These are phyloP conservation scores for Chaetops frenatus DNA, from an alignment of 2,113 vertebrate species.

Conservation along the genomic window DNA sequence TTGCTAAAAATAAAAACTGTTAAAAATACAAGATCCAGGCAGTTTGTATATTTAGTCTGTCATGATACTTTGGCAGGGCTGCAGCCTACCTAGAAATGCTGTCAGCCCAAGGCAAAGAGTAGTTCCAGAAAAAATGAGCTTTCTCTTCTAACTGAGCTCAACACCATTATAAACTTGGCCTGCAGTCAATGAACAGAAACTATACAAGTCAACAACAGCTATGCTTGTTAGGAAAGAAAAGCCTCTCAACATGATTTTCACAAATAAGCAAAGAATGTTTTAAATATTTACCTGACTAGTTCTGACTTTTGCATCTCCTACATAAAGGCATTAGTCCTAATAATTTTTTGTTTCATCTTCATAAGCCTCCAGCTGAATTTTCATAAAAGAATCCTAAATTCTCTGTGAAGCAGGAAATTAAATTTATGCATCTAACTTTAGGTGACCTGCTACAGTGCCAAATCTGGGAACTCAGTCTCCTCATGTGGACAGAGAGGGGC, in stretches of 20 bases:
- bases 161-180: constrained; percentile 11
- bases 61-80: neutral
- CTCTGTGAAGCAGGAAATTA: neutral
- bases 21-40: neutral
- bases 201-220: neutral
- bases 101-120: neutral
- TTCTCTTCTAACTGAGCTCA: neutral
- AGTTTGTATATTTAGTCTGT: neutral
- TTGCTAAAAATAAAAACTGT: neutral
- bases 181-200: neutral
- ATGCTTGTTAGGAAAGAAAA: neutral
- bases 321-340: neutral
- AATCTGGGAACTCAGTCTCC: neutral
- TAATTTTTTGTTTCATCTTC: neutral
- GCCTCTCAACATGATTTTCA: neutral
- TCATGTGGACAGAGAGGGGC: neutral
- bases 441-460: neutral
- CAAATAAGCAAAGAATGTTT: neutral
- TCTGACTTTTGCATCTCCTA: neutral
- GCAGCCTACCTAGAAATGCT: neutral
- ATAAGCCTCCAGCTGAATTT: neutral
- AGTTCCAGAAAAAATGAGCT: neutral
- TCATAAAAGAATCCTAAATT: neutral
- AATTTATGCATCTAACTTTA: neutral
- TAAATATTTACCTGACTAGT: neutral